A percentile compares a stretch with the other conserved stretches of the same genome.
These are phyloP conservation scores for Microcebus murinus DNA, from an alignment of 2,113 vertebrate genomes.

Conservation along the genomic window DNA sequence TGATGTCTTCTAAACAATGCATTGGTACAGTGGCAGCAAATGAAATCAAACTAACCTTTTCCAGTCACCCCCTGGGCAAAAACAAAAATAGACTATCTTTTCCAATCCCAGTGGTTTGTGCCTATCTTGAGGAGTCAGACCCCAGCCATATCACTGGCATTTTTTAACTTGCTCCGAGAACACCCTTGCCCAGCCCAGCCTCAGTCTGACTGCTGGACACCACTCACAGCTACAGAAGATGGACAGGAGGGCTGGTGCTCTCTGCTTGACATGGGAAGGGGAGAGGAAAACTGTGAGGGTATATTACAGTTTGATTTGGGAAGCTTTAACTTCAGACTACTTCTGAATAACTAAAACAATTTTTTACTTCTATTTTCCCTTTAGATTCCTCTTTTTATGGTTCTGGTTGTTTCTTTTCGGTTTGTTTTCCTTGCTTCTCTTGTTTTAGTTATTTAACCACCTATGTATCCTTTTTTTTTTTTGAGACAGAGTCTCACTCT, in stretches of 20 bases:
- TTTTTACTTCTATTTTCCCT: background rate
- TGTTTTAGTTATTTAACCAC: background rate
- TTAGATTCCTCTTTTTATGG: background rate
- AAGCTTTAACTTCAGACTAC: background rate
- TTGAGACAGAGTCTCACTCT: background rate
- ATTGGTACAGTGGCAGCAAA: background rate
- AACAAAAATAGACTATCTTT: background rate
- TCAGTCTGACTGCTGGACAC: accelerated
- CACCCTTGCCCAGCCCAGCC: background rate
- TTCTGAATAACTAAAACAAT: background rate
- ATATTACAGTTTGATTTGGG: background rate
- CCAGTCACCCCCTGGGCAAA: background rate
- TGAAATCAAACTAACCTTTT: background rate
- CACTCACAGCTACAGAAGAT: accelerated
- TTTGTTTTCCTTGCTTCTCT: background rate
- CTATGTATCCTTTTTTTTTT: background rate
- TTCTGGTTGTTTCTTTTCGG: background rate
- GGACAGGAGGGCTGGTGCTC: background rate
- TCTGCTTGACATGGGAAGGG: background rate
- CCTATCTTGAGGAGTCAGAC: background rate
- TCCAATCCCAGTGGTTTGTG: background rate
- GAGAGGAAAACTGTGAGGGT: too few species aligned
- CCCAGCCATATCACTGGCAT: accelerated
- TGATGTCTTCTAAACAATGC: background rate
- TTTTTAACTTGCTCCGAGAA: background rate